phyloP scores from a whole-genome alignment of 2,888 invertebrate genomes.

The Xylocampa areola region DNA sequence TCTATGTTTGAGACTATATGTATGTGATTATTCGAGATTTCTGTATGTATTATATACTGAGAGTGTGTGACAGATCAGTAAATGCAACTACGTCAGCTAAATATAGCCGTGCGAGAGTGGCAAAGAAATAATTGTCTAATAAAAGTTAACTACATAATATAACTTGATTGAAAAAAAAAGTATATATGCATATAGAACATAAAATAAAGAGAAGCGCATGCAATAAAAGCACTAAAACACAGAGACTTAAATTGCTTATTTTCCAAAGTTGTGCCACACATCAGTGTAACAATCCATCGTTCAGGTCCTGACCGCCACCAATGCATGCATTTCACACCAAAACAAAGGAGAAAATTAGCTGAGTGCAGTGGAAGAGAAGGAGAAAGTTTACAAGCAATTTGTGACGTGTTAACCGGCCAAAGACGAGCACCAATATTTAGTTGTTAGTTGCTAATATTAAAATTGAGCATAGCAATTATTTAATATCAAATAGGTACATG shows the following conservation, averaged over 20 bases:
- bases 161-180: constrained; percentile 30
- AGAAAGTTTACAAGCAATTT: constrained; percentile 39
- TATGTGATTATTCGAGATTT: constrained; percentile 29
- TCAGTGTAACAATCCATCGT: constrained; percentile 88
- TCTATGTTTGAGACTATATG: constrained; percentile 38
- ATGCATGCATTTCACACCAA: constrained; percentile 86
- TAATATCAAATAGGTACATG: too few species aligned
- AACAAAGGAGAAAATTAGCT: constrained; percentile 79
- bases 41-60: constrained; percentile 43
- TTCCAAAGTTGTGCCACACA: constrained; percentile 64
- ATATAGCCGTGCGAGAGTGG: constrained; percentile 31
- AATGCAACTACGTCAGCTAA: constrained; percentile 25
- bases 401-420: constrained; percentile 21
- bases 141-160: constrained; percentile 9
- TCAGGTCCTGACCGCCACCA: constrained; percentile 86
- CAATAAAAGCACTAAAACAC: constrained; percentile 53
- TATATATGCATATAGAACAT: constrained; percentile 28
- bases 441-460: constrained; percentile 14
- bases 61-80: constrained; percentile 39
- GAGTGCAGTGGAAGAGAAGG: constrained; percentile 68
- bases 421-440: constrained; percentile 3
- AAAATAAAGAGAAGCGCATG: constrained; percentile 52
- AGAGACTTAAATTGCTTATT: constrained; percentile 58
- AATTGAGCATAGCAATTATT: constrained; percentile 32
- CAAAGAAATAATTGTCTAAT: constrained; percentile 13